Evolutionary conservation across 1,140 invertebrate genomes (phyloP), one percentile per base, ranked within the genome.

Genomic region (Lepidurus couesii): DNA sequence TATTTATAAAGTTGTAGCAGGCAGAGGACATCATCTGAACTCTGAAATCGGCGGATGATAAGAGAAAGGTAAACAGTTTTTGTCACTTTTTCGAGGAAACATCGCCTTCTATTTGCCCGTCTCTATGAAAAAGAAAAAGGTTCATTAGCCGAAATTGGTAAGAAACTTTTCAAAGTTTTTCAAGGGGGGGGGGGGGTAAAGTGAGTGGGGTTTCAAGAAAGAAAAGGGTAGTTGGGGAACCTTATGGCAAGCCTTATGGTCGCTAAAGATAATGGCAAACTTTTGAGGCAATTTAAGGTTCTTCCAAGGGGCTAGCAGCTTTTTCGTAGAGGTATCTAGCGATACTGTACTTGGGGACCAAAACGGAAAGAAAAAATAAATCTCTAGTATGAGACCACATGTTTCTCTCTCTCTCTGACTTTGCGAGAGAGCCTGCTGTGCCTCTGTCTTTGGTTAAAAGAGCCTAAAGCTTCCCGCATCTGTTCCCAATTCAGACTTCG

Each of bases 401-500:
- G 53, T 65, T 65, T 7, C 21, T 13, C 47, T 65, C 47, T 65
- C 53, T 65, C 16, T 65, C 21, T 5, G 16, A 13, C 53, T 16
- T 65, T 16, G n/a, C 13, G 16, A 65, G 21, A 21, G 13, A 65
- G 53, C 53, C 16, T 65, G n/a, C n/a, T n/a, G 21, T n/a, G 53
- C 53, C 21, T 65, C 3, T 34, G 34, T 34, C 34, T 34, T 34
- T 34, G 34, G 34, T 34, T 34, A 34, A 34, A 34, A 34, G 34
- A 34, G 34, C 34, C 34, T 34, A 34, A 34, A 34, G 34, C 34
- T 34, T 34, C 34, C 34, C 47, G 1, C 53, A 65, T 65, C 53
- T 65, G 53, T 65, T 65, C 53, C 53, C 53, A 65, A 65, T 65
- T 65, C 53, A 65, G 53, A 65, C 53, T 65, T 65, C n/a, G 16